phyloP scores from a whole-genome alignment of 1,140 invertebrate species.

The Thalassaphorura encarpata region DNA sequence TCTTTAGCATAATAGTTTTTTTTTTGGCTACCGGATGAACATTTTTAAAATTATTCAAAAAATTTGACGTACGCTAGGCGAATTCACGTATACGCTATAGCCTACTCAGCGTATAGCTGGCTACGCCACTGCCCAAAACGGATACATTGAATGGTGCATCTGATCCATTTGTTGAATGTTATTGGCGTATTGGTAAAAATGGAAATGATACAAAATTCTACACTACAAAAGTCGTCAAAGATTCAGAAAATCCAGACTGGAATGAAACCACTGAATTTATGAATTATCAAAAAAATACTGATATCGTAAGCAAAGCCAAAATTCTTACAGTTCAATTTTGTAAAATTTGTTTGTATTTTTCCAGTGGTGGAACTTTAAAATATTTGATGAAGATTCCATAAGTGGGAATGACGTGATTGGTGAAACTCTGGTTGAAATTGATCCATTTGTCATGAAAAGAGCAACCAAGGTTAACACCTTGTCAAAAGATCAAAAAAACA shows the following conservation, averaged over 20 bases:
- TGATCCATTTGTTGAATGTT: slow-evolving; percentile 28
- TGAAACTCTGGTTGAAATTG: slow-evolving; percentile 18
- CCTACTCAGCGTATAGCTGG: too few species aligned
- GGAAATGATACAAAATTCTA: slow-evolving; percentile 19
- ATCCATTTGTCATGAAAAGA: slow-evolving; percentile 20
- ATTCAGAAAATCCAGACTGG: slow-evolving; percentile 22
- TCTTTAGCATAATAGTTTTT: too few species aligned
- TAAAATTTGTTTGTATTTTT: too few species aligned
- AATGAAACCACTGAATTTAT: slow-evolving; percentile 17
- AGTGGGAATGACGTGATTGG: slow-evolving; percentile 18
- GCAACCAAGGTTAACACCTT: slow-evolving; percentile 16
- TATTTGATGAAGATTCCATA: slow-evolving; percentile 15
- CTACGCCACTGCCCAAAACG: slow-evolving; percentile 16
- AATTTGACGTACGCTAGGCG: too few species aligned
- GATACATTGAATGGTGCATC: slow-evolving; percentile 17
- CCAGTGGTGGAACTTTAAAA: slow-evolving; percentile 21
- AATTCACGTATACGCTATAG: too few species aligned
- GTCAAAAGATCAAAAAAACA: slow-evolving; percentile 12
- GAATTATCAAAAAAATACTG: slow-evolving; percentile 24
- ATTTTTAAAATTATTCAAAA: too few species aligned
- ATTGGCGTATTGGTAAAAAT: slow-evolving; percentile 20
- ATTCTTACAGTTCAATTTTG: too few species aligned
- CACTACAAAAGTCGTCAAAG: slow-evolving; percentile 20
- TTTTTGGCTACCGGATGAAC: too few species aligned
- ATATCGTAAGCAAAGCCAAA: too few species aligned